A percentile compares a stretch with the other conserved stretches of the same genome.
phyloP scores from a whole-genome alignment of 1,140 invertebrate species.

The Latrodectus geometricus region DNA sequence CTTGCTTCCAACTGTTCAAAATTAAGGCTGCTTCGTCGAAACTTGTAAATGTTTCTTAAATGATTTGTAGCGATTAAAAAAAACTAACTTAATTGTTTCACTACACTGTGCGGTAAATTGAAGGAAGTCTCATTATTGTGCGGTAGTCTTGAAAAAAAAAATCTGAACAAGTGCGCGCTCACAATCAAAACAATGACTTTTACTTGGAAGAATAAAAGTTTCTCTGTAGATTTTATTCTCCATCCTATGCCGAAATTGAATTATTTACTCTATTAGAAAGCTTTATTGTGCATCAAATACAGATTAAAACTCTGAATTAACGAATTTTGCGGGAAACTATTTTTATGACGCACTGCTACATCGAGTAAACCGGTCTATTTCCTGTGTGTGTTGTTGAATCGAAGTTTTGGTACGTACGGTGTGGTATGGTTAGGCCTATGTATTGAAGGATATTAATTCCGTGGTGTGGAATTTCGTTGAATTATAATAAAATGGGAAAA shows the following conservation, averaged over 20 bases:
- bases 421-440: conserved; percentile 59
- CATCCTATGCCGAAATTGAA: too few relatives aligned
- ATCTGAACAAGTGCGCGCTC: neutral
- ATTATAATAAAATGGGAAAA: conserved; percentile 51
- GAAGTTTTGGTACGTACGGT: conserved; percentile 39
- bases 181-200: conserved; percentile 17
- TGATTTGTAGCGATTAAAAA: too few relatives aligned
- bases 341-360: conserved; percentile 33
- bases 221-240: too few relatives aligned
- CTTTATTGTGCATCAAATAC: neutral
- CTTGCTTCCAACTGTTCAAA: too few relatives aligned
- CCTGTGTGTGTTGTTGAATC: conserved; percentile 57
- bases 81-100: too few relatives aligned
- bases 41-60: too few relatives aligned
- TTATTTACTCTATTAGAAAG: too few relatives aligned
- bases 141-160: neutral
- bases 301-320: neutral
- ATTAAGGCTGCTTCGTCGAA: too few relatives aligned
- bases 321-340: conserved; percentile 22
- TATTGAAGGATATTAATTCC: conserved; percentile 2
- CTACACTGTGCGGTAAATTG: neutral
- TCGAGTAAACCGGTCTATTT: conserved; percentile 48
- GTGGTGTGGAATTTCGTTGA: conserved; percentile 33
- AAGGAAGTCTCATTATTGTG: neutral
- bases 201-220: too few relatives aligned